Evolutionary conservation across 2,113 vertebrate species (phyloP), one percentile per base, ranked within the genome.

Genomic region (Cyprinodon variegatus): DNA sequence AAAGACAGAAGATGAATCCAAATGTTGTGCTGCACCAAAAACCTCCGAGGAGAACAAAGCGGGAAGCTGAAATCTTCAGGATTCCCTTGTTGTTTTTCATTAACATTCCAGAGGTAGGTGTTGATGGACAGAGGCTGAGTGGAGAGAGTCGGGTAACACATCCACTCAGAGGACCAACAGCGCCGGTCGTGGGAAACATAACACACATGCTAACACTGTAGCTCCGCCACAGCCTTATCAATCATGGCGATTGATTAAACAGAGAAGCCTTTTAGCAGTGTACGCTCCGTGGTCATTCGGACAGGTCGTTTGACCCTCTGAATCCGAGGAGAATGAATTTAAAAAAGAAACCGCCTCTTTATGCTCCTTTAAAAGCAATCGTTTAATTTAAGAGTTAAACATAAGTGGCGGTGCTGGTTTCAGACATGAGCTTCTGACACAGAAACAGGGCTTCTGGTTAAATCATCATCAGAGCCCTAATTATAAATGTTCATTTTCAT

Each of bases 161-260:
- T 65, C 45, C 72, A 41, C 70, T 29, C 78, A 62, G 0, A 60
- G 3, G 15, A 67, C 74, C 63, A 61, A 37, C 59, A 77, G 74
- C 69, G 77, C 74, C 79, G 75, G 86, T 74, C 91, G 89, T 91
- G 87, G 90, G 91, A 91, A 92, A 91, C 88, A 90, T 29, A 87
- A 89, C 83, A 88, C 76, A 81, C 83, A 78, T 84, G 83, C 78
- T 29, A 29, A 91, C 89, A 92, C 86, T 87, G 86, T 89, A 87
- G 83, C 84, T 81, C 88, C 91, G 90, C 91, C 87, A 91, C 89
- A 81, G 74, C 78, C 90, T 89, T 92, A 91, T 93, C 90, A 93
- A 93, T 93, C 90, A 90, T 88, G 86, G 86, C 89, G 91, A 93
- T 91, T 89, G 91, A 92, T 92, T 92, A 90, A 74, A 81, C 83